Base-by-base conservation (phyloP, 2,797 vertebrate genomes). In the Pterois miles region DNA sequence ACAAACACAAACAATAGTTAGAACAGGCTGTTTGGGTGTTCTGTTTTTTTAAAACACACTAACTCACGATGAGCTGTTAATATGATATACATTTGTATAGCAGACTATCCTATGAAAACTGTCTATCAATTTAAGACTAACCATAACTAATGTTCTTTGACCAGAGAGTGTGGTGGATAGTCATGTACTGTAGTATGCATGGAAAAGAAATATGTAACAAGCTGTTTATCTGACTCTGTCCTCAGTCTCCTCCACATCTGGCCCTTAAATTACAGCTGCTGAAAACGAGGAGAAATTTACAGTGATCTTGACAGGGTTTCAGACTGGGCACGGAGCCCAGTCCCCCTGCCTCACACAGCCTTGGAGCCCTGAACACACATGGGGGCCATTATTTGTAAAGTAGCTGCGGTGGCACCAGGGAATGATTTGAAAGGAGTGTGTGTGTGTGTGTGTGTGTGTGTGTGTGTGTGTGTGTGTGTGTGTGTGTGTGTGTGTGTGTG, bases 301-400 rank as follows among this genome's bases (percentile, higher is more conserved):
- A 93, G 93, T 94, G 90, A 93, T 91, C 87, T 90, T 94, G 94
- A 94, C 93, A 93, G 91, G 75, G 82, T 93, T 94, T 93, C 82
- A 92, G 89, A 90, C 90, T 94, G 93, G 95, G 95, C 94, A 94
- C 46, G 2, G 80, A 92, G 95, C 94, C 95, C 94, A 95, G 93
- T 90, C 84, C 85, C 80, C 79, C 88, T 90, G 87, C 91, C 88
- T 91, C 91, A 92, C 90, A 89, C 91, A 91, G 92, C 88, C 89
- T 91, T 87, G 89, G 91, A 93, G 91, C 90, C 92, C 91, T 81
- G 75, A 91, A 87, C 88, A 94, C 95, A 96, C 94, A 94, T 95
- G 95, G 93, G 91, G 92, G 85, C 91, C 90, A 95, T 96, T 96
- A 96, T 93, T 95, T 94, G 88, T 93, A 93, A 95, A 95, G 94